Evolutionary conservation across 2,113 vertebrate species (phyloP), one percentile per base, ranked within the genome.

Genomic region (Oryzias melastigma): DNA sequence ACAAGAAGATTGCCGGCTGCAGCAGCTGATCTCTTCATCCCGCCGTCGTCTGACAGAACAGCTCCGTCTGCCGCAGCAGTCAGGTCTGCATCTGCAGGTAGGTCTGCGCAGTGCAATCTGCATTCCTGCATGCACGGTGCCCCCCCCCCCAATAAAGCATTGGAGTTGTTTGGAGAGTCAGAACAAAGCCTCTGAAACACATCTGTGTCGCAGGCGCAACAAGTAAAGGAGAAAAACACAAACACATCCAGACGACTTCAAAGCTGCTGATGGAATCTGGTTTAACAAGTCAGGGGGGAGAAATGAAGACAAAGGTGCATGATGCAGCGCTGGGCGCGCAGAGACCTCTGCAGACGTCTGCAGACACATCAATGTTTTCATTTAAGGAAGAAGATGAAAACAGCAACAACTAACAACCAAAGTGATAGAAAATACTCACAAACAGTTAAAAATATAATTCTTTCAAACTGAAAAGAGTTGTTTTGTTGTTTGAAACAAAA

Each of bases 151-250:
- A 10, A 35, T 35, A 35, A 35, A 35, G 29, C 29, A 35, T 35
- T 35, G 7, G 29, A 10, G 10, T 10, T 35, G 29, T 7, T 1
- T 29, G 27, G 7, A 29, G 7, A 18, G 20, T 12, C 64, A 19
- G 62, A 75, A 55, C 58, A 17, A 49, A 62, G 58, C 50, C 65
- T 52, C 44, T 45, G 5, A 48, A 49, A 47, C 70, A 85, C 84
- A 89, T 89, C 89, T 90, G 87, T 69, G 75, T 18, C 64, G 77
- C 89, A 90, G 89, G 68, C 73, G 54, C 62, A 76, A 85, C 78
- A 81, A 83, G 82, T 85, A 75, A 83, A 83, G 73, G 24, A 42
- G 59, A 54, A 69, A 68, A 63, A 56, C 62, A 66, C 64, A 83
- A 68, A 84, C 67, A 80, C 60, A 45, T 48, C 77, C 2, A 35